Conservation (phyloP, 2,113 vertebrate species). For the Lampris megalopsis region DNA sequence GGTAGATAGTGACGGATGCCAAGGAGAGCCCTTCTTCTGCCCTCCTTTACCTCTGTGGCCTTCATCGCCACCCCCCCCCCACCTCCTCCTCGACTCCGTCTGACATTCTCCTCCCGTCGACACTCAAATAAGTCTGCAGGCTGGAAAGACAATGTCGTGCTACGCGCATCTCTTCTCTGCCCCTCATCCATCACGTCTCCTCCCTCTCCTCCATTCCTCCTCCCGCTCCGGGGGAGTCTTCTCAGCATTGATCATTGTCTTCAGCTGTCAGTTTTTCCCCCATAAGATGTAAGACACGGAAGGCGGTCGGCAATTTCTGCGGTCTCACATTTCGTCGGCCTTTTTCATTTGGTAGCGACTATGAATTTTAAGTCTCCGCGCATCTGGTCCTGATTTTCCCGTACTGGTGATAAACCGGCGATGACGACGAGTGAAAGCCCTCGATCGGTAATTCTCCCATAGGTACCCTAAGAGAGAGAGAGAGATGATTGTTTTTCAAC, state of each 20-base stretch:
- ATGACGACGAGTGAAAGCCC: conserved; percentile 19
- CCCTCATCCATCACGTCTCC: neutral
- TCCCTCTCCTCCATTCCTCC: neutral
- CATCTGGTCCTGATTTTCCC: conserved; percentile 14
- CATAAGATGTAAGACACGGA: too few relatives aligned
- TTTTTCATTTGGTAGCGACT: conserved; percentile 12
- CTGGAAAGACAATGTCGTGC: conserved; percentile 9
- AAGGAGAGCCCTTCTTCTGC: neutral
- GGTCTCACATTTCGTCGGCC: conserved; percentile 10
- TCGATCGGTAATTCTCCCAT: conserved; percentile 32
- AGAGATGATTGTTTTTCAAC: conserved; percentile 4
- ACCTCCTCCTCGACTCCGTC: conserved; percentile 3
- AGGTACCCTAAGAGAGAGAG: conserved; percentile 32
- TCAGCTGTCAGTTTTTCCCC: neutral
- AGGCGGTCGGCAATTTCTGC: neutral
- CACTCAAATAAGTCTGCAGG: conserved; percentile 45
- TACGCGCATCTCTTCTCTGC: conserved; percentile 23
- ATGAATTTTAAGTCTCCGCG: conserved; percentile 14
- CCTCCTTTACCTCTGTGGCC: neutral
- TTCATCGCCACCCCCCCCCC: neutral
- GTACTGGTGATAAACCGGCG: conserved; percentile 55
- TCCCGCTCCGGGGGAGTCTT: conserved; percentile 3
- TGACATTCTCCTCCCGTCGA: conserved; percentile 45
- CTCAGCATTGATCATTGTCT: conserved; percentile 16
- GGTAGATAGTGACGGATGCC: neutral